Conservation (phyloP, 2,888 invertebrate genomes). For the Diplazon laetatorius region DNA sequence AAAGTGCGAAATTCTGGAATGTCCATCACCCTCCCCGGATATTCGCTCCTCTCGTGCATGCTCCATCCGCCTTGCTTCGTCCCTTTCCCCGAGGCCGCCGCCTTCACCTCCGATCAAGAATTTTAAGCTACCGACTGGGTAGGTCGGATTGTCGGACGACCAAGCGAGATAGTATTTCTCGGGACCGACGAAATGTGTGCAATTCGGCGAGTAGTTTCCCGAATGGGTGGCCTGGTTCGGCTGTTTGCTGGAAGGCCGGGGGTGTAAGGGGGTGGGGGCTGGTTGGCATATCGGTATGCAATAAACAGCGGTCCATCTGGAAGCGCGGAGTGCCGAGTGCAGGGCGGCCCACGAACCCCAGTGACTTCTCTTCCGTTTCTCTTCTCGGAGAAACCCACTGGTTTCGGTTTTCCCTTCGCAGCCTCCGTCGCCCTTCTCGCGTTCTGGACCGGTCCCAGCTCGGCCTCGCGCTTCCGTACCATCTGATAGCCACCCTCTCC, state of each 20-base stretch:
- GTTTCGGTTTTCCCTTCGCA: slow-evolving; percentile 2
- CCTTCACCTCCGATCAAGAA: slow-evolving; percentile 27
- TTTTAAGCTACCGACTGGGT: slow-evolving; percentile 13
- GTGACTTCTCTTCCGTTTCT: slow-evolving; percentile 29
- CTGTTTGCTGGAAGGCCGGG: too few species aligned
- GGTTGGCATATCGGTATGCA: slow-evolving; percentile 69
- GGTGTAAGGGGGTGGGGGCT: too few species aligned
- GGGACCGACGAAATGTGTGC: slow-evolving; percentile 23
- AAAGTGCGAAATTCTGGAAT: slow-evolving; percentile 6
- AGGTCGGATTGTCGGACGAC: not conserved
- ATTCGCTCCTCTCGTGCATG: too few species aligned
- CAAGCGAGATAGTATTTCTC: slow-evolving; percentile 30
- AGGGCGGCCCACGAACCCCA: too few species aligned
- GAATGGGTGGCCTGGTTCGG: slow-evolving; percentile 12
- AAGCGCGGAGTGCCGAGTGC: slow-evolving; percentile 41
- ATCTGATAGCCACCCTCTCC: slow-evolving; percentile 16
- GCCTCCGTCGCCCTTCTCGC: not conserved
- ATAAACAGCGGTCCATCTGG: slow-evolving; percentile 62
- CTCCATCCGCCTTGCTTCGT: too few species aligned
- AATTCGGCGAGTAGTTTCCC: slow-evolving; percentile 40
- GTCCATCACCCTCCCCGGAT: slow-evolving; percentile 1
- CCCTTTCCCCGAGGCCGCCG: too few species aligned
- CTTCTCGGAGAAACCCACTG: slow-evolving; percentile 28
- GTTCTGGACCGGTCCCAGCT: too few species aligned
- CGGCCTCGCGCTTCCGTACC: slow-evolving; percentile 22